A percentile compares a stretch with the other conserved stretches of the same genome.
Conservation (phyloP, 2,888 invertebrate species). For the Spialia ferax region DNA sequence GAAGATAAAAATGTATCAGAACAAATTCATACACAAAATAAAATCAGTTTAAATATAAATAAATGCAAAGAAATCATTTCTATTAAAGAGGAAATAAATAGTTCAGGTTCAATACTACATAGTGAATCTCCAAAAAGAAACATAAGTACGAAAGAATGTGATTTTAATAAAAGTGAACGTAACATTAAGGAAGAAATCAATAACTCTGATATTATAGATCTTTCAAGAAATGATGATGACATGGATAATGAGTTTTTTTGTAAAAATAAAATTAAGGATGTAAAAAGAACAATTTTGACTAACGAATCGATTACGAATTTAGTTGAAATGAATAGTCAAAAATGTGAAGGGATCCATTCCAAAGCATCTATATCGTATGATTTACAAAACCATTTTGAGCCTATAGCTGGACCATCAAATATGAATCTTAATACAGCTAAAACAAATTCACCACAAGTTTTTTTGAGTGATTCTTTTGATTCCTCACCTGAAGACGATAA, state of each 20-base stretch:
- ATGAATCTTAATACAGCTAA: background rate
- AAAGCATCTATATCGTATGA: slow-evolving; percentile 66
- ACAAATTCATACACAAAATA: slow-evolving; percentile 14
- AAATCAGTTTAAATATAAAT: background rate
- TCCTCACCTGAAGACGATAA: slow-evolving; percentile 63
- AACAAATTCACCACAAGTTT: background rate
- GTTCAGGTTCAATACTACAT: background rate
- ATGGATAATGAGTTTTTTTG: background rate
- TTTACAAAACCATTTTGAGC: slow-evolving; percentile 63
- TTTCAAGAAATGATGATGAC: slow-evolving; percentile 38
- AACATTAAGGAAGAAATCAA: slow-evolving; percentile 62
- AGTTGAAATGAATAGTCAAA: slow-evolving; percentile 57
- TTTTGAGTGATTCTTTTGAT: slow-evolving; percentile 55
- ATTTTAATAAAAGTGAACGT: background rate
- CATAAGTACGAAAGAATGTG: background rate
- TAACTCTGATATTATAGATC: slow-evolving; percentile 67
- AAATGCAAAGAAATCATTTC: background rate
- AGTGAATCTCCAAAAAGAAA: background rate
- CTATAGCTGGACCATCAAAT: slow-evolving; percentile 72
- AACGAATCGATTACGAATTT: slow-evolving; percentile 54
- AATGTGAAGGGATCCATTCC: slow-evolving; percentile 44
- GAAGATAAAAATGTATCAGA: slow-evolving; percentile 1
- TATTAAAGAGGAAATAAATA: background rate
- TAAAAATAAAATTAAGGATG: background rate
- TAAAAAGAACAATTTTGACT: background rate